A percentile compares a stretch with the other conserved stretches of the same genome.
Evolutionary conservation across 1,140 invertebrate genomes (phyloP).

Genomic region (Rhynchophorus ferrugineus): DNA sequence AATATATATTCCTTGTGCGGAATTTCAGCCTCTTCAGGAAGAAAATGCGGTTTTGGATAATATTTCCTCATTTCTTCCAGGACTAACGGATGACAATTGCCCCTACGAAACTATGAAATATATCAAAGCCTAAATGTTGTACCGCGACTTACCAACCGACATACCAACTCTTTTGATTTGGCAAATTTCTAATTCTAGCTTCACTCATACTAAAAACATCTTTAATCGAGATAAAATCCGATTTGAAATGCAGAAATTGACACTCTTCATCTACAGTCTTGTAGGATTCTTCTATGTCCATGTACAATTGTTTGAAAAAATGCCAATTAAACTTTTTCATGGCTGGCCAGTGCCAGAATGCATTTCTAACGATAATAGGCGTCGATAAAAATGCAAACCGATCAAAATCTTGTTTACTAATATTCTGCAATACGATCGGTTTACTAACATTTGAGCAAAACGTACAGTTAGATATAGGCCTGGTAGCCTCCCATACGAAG

Average conservation of each 20-base stretch:
- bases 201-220: constrained; percentile 74
- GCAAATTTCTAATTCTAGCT: constrained; percentile 53
- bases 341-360: constrained; percentile 70
- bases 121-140: not conserved
- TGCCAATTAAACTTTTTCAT: constrained; percentile 59
- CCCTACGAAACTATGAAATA: constrained; percentile 46
- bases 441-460: constrained; percentile 52
- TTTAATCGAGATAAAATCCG: constrained; percentile 66
- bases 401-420: constrained; percentile 58
- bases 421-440: constrained; percentile 56
- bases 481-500: constrained; percentile 74
- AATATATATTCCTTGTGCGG: constrained; percentile 89
- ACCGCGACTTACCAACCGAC: constrained; percentile 79
- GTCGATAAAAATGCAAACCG: constrained; percentile 68
- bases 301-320: constrained; percentile 73
- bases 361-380: constrained; percentile 74
- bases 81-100: constrained; percentile 78
- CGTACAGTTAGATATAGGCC: constrained; percentile 72
- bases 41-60: constrained; percentile 78
- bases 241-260: constrained; percentile 86
- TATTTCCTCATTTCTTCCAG: constrained; percentile 66
- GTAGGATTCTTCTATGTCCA: constrained; percentile 54
- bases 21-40: constrained; percentile 81
- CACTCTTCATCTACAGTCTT: constrained; percentile 67
- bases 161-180: constrained; percentile 72